Conservation (phyloP, 2,797 vertebrate genomes). For the Austrolebias charrua region DNA sequence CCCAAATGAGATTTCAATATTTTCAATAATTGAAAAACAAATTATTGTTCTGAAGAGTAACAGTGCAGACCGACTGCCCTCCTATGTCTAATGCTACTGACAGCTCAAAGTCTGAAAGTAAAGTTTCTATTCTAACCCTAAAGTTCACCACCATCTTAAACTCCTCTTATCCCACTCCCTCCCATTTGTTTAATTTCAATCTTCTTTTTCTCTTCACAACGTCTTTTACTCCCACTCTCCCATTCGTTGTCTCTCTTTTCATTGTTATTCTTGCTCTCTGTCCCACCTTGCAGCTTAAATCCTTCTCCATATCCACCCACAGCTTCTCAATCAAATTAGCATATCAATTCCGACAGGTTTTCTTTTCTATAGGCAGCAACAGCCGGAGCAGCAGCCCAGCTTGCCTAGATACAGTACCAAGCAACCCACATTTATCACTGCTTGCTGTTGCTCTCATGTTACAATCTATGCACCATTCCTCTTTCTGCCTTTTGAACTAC, state of each 20-base stretch:
- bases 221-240: slow-evolving; percentile 58
- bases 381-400: slow-evolving; percentile 50
- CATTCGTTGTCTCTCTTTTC: slow-evolving; percentile 39
- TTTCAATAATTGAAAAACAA: no score
- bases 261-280: slow-evolving; percentile 56
- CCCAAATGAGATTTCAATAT: no score
- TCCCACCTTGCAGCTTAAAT: slow-evolving; percentile 61
- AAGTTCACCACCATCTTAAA: slow-evolving; percentile 27
- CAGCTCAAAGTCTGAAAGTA: slow-evolving; percentile 45
- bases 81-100: slow-evolving; percentile 26
- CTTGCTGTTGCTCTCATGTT: slow-evolving; percentile 46
- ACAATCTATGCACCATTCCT: slow-evolving; percentile 30
- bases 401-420: slow-evolving; percentile 49
- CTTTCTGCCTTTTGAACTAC: slow-evolving; percentile 35
- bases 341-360: slow-evolving; percentile 72
- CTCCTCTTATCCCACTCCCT: slow-evolving; percentile 53
- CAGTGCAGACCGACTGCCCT: not conserved
- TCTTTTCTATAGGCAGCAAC: slow-evolving; percentile 43
- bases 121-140: slow-evolving; percentile 42
- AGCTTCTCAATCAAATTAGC: slow-evolving; percentile 76
- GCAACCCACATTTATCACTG: slow-evolving; percentile 56
- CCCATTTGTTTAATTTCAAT: slow-evolving; percentile 56
- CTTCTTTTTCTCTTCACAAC: slow-evolving; percentile 39
- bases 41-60: not conserved
- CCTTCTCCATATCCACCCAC: slow-evolving; percentile 77